These are phyloP conservation scores for Drosophila anomelani DNA, from an alignment of 2,888 invertebrate genomes.

Conservation along the genomic window DNA sequence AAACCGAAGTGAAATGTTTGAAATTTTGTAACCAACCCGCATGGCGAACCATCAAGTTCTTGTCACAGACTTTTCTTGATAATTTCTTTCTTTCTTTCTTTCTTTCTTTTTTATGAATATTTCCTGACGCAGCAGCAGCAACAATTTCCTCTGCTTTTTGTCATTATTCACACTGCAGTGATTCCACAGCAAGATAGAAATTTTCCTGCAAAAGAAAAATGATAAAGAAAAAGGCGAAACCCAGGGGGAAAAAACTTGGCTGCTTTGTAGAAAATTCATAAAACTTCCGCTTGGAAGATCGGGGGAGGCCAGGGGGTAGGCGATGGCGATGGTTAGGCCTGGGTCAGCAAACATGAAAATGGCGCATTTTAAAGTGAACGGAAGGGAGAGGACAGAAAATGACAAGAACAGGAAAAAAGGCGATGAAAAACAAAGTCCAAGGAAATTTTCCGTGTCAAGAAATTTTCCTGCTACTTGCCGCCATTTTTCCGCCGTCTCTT, in stretches of 20 bases:
- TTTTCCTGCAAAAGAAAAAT: conserved; percentile 24
- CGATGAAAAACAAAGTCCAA: conserved; percentile 41
- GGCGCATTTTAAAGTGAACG: conserved; percentile 76
- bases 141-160: conserved; percentile 48
- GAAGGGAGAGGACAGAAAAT: conserved; percentile 47
- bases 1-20: conserved; percentile 26
- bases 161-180: conserved; percentile 79
- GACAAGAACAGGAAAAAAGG: conserved; percentile 29
- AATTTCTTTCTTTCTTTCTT: conserved; percentile 57
- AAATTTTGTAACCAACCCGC: conserved; percentile 44
- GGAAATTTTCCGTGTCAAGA: conserved; percentile 55
- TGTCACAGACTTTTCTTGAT: conserved; percentile 39
- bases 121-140: conserved; percentile 57
- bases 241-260: conserved; percentile 59
- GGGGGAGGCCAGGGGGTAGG: neutral
- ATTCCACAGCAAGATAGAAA: conserved; percentile 61
- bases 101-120: conserved; percentile 74
- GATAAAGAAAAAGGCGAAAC: conserved; percentile 19
- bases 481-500: conserved; percentile 58
- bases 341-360: conserved; percentile 73
- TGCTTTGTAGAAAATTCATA: conserved; percentile 79
- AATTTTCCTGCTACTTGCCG: conserved; percentile 69
- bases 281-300: conserved; percentile 72
- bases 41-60: conserved; percentile 26
- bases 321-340: neutral